Percentiles rank a stretch among this genome's conserved stretches.
Evolutionary conservation across 1,140 invertebrate genomes (phyloP).

Genomic region (honey bee (Apis mellifera)): DNA sequence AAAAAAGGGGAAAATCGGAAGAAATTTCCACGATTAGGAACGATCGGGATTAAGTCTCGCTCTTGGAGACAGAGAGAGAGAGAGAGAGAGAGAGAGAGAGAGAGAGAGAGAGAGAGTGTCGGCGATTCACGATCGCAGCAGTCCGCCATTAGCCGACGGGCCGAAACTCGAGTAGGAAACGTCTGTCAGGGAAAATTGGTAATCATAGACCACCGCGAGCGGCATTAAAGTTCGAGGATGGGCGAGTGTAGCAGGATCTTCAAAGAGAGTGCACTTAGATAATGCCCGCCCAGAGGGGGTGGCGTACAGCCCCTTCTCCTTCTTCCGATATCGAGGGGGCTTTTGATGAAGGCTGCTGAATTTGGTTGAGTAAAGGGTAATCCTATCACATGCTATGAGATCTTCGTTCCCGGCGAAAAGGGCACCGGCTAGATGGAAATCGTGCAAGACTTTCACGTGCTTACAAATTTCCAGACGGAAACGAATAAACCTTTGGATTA

Average conservation of each 20-base stretch:
- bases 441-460: slow-evolving; percentile 27
- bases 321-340: slow-evolving; percentile 76
- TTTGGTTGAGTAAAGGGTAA: slow-evolving; percentile 82
- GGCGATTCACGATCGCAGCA: slow-evolving; percentile 56
- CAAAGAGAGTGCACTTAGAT: slow-evolving; percentile 82
- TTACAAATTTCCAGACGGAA: slow-evolving; percentile 19
- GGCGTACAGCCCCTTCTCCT: slow-evolving; percentile 37
- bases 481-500: background rate
- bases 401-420: slow-evolving; percentile 71
- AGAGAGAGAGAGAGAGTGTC: background rate
- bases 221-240: slow-evolving; percentile 80
- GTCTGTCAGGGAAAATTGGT: slow-evolving; percentile 81
- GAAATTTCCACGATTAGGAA: slow-evolving; percentile 8
- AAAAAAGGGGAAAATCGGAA: too few species aligned
- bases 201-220: slow-evolving; percentile 81
- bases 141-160: slow-evolving; percentile 66
- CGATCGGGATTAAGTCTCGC: slow-evolving; percentile 59
- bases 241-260: slow-evolving; percentile 75
- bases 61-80: too few species aligned
- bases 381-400: slow-evolving; percentile 82
- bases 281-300: slow-evolving; percentile 74
- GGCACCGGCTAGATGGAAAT: slow-evolving; percentile 24
- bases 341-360: slow-evolving; percentile 81
- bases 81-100: background rate
- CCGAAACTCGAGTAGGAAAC: slow-evolving; percentile 76